Evolutionary conservation across 1,140 invertebrate genomes (phyloP), one percentile per base, ranked within the genome.

Genomic region (Leptinotarsa lineolata): DNA sequence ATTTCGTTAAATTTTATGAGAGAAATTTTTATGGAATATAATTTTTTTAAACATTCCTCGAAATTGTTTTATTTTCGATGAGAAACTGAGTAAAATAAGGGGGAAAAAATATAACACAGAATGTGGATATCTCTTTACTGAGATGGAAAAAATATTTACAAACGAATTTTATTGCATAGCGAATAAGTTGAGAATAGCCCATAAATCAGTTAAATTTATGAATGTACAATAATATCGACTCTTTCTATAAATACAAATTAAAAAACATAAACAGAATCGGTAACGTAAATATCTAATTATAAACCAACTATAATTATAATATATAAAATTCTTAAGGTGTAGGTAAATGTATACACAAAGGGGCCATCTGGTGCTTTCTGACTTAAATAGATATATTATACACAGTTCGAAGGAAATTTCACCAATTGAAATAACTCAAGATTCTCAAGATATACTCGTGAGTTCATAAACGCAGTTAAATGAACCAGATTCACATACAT

Each of bases 381-480:
- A 79, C 76, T 76, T 81, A 83, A 83, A 82, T 82, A 83, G 81
- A 82, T 79, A 78, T 78, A 81, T 80, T 80, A 82, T 81, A 83
- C 80, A 81, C 81, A 84, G 74, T 81, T 82, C 76, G 66, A 59
- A 78, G 80, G 75, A 81, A 81, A 80, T 75, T 77, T 79, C 81
- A 76, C 73, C 77, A 78, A 78, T 54, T 18, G 48, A 54, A 54
- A 54, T 18, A 54, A 54, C 77, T 69, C 76, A 82, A 81, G 76
- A 76, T 76, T 74, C 77, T 72, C 71, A 76, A 79, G 72, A 77
- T 76, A 54, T 54, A 54, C n/a, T 16, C 48, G 30, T 30, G 30
- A 54, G 48, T 54, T 12, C 48, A 54, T n/a, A 54, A 54, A 54
- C 48, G 5, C 15, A n/a, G 48, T 54, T 16, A n/a, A 54, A 54